These are phyloP conservation scores for Elgonia sp. DNA, from an alignment of 2,888 invertebrate genomes.

Conservation along the genomic window DNA sequence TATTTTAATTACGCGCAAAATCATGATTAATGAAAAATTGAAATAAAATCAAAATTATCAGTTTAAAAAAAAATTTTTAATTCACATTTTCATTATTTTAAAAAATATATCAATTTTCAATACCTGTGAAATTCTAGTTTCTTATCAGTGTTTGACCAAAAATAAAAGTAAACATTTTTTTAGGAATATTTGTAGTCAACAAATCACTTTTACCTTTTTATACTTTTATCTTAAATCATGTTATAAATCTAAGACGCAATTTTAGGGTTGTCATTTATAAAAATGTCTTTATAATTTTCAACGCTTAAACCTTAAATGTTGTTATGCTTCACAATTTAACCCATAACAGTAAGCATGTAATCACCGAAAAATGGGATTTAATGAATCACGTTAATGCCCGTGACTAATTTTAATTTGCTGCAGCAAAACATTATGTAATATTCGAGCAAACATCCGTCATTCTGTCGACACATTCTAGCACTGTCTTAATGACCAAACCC, in stretches of 20 bases:
- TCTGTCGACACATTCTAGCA: slow-evolving; percentile 56
- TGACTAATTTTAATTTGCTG: slow-evolving; percentile 64
- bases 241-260: background rate
- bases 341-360: slow-evolving; percentile 25
- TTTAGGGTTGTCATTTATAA: background rate
- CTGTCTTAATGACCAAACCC: slow-evolving; percentile 47
- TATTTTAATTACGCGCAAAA: background rate
- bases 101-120: too few species aligned
- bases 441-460: slow-evolving; percentile 58
- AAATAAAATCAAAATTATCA: background rate
- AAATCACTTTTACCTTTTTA: too few species aligned
- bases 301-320: background rate
- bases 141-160: too few species aligned
- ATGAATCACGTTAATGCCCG: slow-evolving; percentile 37
- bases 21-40: too few species aligned
- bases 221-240: too few species aligned
- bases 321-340: background rate
- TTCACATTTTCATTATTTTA: too few species aligned
- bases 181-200: too few species aligned
- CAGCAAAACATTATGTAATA: slow-evolving; percentile 57
- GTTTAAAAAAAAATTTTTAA: too few species aligned
- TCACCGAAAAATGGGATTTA: slow-evolving; percentile 30
- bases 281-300: background rate
- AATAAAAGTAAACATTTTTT: too few species aligned
- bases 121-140: too few species aligned